Percentiles rank a stretch among this genome's conserved stretches.
Evolutionary conservation across 1,140 invertebrate genomes (phyloP).

Genomic region (Harlomillsia oculata): DNA sequence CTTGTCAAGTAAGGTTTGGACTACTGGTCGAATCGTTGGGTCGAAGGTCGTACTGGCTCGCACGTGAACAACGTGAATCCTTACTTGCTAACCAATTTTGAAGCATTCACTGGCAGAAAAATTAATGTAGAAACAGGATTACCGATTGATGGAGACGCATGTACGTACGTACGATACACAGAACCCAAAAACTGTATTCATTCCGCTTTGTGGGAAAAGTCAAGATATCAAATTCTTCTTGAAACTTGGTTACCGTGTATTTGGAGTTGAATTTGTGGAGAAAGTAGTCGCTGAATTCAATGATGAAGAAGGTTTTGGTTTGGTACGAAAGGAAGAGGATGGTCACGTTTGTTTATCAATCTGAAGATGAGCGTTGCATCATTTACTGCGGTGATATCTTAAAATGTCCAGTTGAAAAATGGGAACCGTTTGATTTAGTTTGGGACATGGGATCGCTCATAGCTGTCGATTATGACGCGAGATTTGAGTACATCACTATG

Average conservation of each 20-base stretch:
- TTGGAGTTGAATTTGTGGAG: constrained; percentile 7
- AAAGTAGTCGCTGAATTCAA: constrained; percentile 7
- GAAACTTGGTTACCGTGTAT: constrained; percentile 4
- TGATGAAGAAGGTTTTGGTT: constrained; percentile 2
- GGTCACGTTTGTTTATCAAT: not conserved
- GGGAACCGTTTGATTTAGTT: constrained; percentile 17
- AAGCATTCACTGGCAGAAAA: not conserved
- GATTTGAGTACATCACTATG: constrained; percentile 4
- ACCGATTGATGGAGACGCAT: too few relatives aligned
- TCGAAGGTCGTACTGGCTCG: constrained; percentile 3
- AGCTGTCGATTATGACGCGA: constrained; percentile 10
- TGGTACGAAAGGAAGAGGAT: not conserved
- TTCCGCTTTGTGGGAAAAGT: constrained; percentile 18
- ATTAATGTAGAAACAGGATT: too few relatives aligned
- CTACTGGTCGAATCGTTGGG: constrained; percentile 14
- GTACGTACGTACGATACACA: too few relatives aligned
- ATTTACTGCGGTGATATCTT: constrained; percentile 22
- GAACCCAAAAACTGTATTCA: constrained; percentile 9
- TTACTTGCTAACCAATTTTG: not conserved
- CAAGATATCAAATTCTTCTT: constrained; percentile 7
- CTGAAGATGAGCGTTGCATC: constrained; percentile 1
- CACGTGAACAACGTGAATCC: constrained; percentile 3
- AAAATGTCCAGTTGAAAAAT: constrained; percentile 18
- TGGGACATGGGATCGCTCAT: constrained; percentile 22
- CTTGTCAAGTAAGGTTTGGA: too few relatives aligned